A percentile compares a stretch with the other conserved stretches of the same genome.
Conservation (phyloP, 2,113 vertebrate genomes). For the Toxotes chatareus region DNA sequence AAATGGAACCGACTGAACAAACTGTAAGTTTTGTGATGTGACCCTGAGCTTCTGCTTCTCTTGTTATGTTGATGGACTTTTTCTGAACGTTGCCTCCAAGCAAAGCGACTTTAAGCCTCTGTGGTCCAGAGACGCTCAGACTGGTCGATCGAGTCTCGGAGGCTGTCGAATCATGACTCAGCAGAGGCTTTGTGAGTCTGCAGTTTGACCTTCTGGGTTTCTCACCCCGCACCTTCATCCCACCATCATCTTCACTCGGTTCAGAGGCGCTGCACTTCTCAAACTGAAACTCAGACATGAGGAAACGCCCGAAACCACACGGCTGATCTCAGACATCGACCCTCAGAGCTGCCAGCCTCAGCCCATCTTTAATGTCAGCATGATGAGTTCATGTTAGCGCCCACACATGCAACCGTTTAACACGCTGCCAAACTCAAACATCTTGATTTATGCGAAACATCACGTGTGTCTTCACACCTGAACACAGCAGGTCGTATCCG, state of each 20-base stretch:
- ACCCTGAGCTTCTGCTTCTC: not conserved
- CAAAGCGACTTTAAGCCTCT: too few relatives aligned
- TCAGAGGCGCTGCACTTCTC: not conserved
- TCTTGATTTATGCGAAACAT: too few relatives aligned
- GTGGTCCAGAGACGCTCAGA: too few relatives aligned
- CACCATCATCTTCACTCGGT: rapidly evolving
- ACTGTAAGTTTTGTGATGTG: conserved; percentile 31
- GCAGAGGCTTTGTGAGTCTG: not conserved
- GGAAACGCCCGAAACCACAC: not conserved
- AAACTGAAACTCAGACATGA: not conserved
- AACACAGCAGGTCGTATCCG: too few relatives aligned
- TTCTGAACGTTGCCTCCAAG: not conserved
- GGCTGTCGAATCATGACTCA: not conserved
- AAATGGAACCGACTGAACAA: conserved; percentile 13
- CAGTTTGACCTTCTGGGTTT: not conserved
- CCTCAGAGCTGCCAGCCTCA: too few relatives aligned
- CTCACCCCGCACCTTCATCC: not conserved
- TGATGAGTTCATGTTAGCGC: too few relatives aligned
- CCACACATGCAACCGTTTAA: too few relatives aligned
- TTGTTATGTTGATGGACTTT: not conserved
- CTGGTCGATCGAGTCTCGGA: too few relatives aligned
- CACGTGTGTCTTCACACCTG: too few relatives aligned
- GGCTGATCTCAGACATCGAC: too few relatives aligned
- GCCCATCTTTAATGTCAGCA: too few relatives aligned
- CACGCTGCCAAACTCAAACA: too few relatives aligned